Conservation (phyloP, 2,888 invertebrate genomes). For the Sarcophaga caerulescens region DNA sequence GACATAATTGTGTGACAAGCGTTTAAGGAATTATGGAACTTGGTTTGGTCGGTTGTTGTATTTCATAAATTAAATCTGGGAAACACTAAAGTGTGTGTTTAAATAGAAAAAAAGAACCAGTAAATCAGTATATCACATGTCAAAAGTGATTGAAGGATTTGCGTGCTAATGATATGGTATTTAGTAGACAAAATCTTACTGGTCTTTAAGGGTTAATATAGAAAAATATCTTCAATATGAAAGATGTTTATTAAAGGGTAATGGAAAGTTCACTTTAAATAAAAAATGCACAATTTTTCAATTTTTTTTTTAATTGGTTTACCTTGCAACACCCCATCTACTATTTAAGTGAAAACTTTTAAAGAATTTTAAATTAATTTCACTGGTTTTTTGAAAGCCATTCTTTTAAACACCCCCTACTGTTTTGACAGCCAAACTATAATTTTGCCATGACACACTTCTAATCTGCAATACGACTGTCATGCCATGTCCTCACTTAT, state of each 20-base stretch:
- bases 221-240: too few species aligned
- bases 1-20: slow-evolving; percentile 50
- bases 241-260: too few species aligned
- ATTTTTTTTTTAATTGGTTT: slow-evolving; percentile 13
- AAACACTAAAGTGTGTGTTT: slow-evolving; percentile 32
- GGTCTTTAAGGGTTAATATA: too few species aligned
- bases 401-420: slow-evolving; percentile 46
- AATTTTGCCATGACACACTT: slow-evolving; percentile 58
- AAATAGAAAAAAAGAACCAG: not conserved
- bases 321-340: slow-evolving; percentile 16
- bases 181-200: slow-evolving; percentile 12
- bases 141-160: slow-evolving; percentile 39
- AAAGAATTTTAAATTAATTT: slow-evolving; percentile 42
- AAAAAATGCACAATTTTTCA: too few species aligned
- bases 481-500: slow-evolving; percentile 8
- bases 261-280: too few species aligned
- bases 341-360: slow-evolving; percentile 15
- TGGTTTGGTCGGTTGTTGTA: slow-evolving; percentile 19
- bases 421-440: slow-evolving; percentile 59
- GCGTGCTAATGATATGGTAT: slow-evolving; percentile 45
- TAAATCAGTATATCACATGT: slow-evolving; percentile 43
- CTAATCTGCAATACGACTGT: slow-evolving; percentile 26
- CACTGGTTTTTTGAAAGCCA: not conserved
- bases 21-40: slow-evolving; percentile 36
- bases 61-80: slow-evolving; percentile 30